Evolutionary conservation across 2,888 invertebrate species (phyloP).

Genomic region (Malacosoma neustria): DNA sequence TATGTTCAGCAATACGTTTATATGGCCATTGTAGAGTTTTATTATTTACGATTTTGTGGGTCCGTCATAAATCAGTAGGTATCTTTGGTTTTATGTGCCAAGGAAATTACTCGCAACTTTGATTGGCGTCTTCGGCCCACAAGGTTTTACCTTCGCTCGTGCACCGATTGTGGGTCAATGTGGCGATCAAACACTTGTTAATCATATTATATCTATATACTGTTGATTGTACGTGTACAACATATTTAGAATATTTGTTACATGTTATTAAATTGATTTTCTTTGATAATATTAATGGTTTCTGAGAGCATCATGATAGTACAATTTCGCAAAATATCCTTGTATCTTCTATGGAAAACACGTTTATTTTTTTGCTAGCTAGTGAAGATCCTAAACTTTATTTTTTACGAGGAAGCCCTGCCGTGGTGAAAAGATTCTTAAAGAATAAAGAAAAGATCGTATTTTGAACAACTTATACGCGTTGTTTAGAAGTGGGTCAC

Average conservation of each 20-base stretch:
- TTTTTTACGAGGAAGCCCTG: not conserved
- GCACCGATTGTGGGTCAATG: slow-evolving; percentile 32
- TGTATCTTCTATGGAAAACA: not conserved
- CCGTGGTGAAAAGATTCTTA: slow-evolving; percentile 23
- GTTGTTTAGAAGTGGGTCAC: slow-evolving; percentile 57
- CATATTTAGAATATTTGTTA: too few relatives aligned
- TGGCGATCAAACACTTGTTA: slow-evolving; percentile 14
- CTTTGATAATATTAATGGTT: too few relatives aligned
- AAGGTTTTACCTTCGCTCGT: slow-evolving; percentile 31
- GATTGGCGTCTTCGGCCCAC: slow-evolving; percentile 34
- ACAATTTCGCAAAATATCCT: too few relatives aligned
- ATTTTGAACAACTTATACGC: slow-evolving; percentile 41
- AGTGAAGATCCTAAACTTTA: not conserved
- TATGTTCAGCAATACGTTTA: slow-evolving; percentile 17
- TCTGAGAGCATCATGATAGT: too few relatives aligned
- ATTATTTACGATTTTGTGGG: slow-evolving; percentile 30
- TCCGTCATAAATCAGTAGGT: slow-evolving; percentile 39
- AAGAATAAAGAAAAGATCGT: slow-evolving; percentile 35
- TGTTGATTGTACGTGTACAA: too few relatives aligned
- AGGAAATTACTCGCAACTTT: slow-evolving; percentile 42
- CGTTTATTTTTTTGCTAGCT: not conserved
- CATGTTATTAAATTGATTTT: too few relatives aligned
- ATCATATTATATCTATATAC: too few relatives aligned
- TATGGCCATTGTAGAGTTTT: slow-evolving; percentile 17
- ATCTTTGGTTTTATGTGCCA: slow-evolving; percentile 25